Conservation (phyloP, 2,113 vertebrate species). For the Crotalus horridus region DNA sequence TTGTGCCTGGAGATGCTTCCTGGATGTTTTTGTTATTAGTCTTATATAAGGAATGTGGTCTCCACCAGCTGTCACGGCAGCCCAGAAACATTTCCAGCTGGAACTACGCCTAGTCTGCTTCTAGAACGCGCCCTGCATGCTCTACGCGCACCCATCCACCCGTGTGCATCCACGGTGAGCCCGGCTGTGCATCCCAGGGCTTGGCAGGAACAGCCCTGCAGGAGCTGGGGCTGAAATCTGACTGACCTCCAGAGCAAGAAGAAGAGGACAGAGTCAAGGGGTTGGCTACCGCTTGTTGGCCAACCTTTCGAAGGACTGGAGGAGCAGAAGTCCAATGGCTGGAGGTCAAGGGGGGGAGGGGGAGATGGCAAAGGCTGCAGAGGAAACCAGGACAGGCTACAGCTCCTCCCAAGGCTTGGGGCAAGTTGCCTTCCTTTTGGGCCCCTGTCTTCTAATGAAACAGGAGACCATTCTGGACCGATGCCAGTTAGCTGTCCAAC, state of each 20-base stretch:
- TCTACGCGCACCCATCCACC: not conserved
- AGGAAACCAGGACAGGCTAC: not conserved
- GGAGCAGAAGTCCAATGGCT: not conserved
- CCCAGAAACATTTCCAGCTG: not conserved
- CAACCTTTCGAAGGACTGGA: not conserved
- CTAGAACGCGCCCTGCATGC: not conserved
- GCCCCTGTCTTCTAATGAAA: not conserved
- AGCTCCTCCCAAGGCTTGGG: not conserved
- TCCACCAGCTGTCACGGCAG: not conserved
- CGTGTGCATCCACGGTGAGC: not conserved
- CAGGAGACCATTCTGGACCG: not conserved
- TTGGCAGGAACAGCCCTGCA: not conserved
- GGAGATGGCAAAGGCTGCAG: not conserved
- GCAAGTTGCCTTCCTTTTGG: not conserved
- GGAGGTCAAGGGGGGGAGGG: rapidly evolving
- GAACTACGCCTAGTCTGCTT: not conserved
- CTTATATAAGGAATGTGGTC: not conserved
- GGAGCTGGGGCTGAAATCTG: not conserved
- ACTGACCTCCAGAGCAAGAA: not conserved
- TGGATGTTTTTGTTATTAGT: constrained; percentile 11
- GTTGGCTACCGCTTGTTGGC: not conserved
- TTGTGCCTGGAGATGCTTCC: constrained; percentile 17
- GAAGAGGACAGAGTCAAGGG: not conserved
- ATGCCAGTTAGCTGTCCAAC: no score
- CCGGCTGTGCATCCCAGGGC: not conserved